phyloP scores from a whole-genome alignment of 1,140 invertebrate species.

The Parapsyche elsis region DNA sequence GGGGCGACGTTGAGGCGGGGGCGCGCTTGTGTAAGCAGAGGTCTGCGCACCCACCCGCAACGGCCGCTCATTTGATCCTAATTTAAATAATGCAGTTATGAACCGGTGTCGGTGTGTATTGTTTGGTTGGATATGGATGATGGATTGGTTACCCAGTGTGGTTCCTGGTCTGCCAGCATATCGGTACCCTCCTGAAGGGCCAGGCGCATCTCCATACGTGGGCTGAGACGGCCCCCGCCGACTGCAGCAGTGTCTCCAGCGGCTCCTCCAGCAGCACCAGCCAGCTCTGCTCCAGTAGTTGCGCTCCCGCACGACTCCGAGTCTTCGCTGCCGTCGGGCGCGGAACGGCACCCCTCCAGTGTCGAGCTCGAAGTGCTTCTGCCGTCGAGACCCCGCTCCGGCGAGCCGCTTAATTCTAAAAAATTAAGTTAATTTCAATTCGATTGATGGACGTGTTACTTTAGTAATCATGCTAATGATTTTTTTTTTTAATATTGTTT shows the following conservation, averaged over 20 bases:
- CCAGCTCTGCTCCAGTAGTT: slow-evolving; percentile 16
- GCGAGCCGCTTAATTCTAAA: slow-evolving; percentile 52
- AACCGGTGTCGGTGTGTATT: no score
- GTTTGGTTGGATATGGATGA: no score
- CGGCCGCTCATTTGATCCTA: slow-evolving; percentile 65
- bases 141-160: slow-evolving; percentile 60
- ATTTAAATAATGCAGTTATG: no score
- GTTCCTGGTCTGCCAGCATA: slow-evolving; percentile 66
- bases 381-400: slow-evolving; percentile 39
- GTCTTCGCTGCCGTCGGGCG: slow-evolving; percentile 45
- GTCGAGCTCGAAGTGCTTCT: slow-evolving; percentile 52
- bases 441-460: no score
- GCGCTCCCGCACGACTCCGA: slow-evolving; percentile 43
- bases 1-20: slow-evolving; percentile 59
- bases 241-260: slow-evolving; percentile 36
- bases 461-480: no score
- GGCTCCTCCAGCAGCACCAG: slow-evolving; percentile 44
- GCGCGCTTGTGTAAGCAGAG: slow-evolving; percentile 60
- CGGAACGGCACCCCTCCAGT: slow-evolving; percentile 43
- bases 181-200: slow-evolving; percentile 68
- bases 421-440: neutral
- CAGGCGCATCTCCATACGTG: slow-evolving; percentile 72
- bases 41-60: slow-evolving; percentile 65
- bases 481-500: no score
- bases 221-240: slow-evolving; percentile 64